Evolutionary conservation across 2,113 vertebrate genomes (phyloP), one percentile per base, ranked within the genome.

Genomic region (Ariopsis seemanni): DNA sequence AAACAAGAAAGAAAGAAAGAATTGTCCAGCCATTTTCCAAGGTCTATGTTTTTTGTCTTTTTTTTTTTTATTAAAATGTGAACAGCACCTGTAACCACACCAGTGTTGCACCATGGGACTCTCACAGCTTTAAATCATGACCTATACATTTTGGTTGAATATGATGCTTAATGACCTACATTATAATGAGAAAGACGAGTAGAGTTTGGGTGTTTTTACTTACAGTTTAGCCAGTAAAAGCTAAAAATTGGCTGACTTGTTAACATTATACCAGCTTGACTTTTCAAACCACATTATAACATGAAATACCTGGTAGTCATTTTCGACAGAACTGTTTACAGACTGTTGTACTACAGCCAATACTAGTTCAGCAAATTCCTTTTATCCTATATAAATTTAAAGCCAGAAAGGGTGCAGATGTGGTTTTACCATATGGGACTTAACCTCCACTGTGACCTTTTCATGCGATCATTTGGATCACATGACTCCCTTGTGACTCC

Each of bases 361-460:
- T 55, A 52, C 86, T 25, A 52, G 81, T 34, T 79, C 50, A 84
- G 79, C 89, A 75, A 62, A 81, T 78, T 84, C 74, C 69, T 84
- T 83, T 88, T 55, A 83, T 69, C 82, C 20, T 85, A 53, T 67
- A 57, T 34, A 75, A 10, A 86, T 42, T 27, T 65, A 48, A 60
- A 82, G 27, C 67, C 79, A 71, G 53, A 53, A 30, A 12, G 42
- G n/a, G 30, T 78, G 71, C 60, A 67, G 80, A 86, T 83, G 84
- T 79, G 74, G 58, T 60, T 52, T 34, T 69, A 15, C 10, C 85
- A 86, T 88, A 83, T 88, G 89, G 69, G 20, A 52, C 58, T 75
- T 85, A 69, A 88, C 89, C 89, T 78, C 74, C 75, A 34, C 20
- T 53, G 58, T 82, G 82, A 90, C 82, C 87, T 85, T 88, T 74